Base-by-base conservation (phyloP, 2,888 invertebrate species). In the Acanthococcus lagerstroemiae region DNA sequence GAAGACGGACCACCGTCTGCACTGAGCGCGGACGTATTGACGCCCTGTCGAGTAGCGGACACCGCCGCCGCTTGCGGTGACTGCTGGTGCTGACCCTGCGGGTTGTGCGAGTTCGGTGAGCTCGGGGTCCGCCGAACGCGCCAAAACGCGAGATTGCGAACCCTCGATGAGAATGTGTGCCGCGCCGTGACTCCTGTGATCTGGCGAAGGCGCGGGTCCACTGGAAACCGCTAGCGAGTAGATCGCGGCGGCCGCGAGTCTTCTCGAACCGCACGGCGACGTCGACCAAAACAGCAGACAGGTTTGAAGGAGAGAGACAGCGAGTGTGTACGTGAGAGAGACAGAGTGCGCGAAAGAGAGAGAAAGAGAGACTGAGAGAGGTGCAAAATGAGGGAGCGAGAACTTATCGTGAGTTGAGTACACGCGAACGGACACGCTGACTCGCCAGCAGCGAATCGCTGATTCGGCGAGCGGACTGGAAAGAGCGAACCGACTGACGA, bases 141-240 rank as follows among this genome's bases (percentile, higher is more conserved):
- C 61, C 61, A 61, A 61, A 61, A 61, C 27, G 50, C 50, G 30
- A 61, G 48, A 52, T 61, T 61, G 52, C 61, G 61, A 61, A 61
- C 52, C 52, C 61, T 26, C 26, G 52, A 61, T 22, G 52, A 50
- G 27, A 61, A 37, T 48, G 61, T 61, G 61, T 61, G 61, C 37
- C 61, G 61, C 61, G 61, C 61, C 61, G 61, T 61, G 52, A 61
- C 61, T n/a, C 12, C 12, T 37, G 12, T 37, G 37, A 37, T 37
- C n/a, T n/a, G n/a, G n/a, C 27, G 55, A 55, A 25, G 27, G 55
- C 55, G 55, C 55, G 55, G 21, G 55, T 55, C 55, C n/a, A n/a
- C n/a, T n/a, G n/a, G 37, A 37, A 37, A 7, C 12, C 7, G 9
- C 9, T 9, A 12, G 12, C 12, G 12, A 37, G 37, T 7, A 37